A percentile compares a stretch with the other conserved stretches of the same genome.
Conservation (phyloP, 2,113 vertebrate species). For the Rhipidura dahli region DNA sequence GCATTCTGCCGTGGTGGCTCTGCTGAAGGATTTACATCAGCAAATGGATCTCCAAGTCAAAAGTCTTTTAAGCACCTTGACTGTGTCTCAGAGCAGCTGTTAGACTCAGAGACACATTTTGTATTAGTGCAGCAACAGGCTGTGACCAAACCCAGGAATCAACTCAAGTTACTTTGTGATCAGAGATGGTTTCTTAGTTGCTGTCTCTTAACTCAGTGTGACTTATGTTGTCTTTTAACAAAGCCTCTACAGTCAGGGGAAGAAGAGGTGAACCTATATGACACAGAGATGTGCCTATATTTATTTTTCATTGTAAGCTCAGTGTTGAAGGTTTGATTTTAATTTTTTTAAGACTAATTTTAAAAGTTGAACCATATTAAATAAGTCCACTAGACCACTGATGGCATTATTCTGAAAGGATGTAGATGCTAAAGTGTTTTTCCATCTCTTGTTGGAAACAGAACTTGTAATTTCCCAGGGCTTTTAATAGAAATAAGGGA, state of each 20-base stretch:
- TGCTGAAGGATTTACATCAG: background rate
- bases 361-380: constrained; percentile 24
- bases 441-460: background rate
- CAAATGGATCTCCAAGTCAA: background rate
- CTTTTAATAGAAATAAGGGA: constrained; percentile 25
- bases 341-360: constrained; percentile 19
- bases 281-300: constrained; percentile 8
- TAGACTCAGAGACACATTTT: background rate
- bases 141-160: background rate
- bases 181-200: background rate
- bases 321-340: background rate
- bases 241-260: background rate
- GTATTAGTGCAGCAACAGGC: background rate
- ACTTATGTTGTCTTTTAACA: background rate
- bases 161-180: background rate
- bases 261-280: background rate
- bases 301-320: constrained; percentile 47
- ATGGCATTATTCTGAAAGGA: background rate
- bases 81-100: background rate
- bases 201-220: background rate
- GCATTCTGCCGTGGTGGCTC: background rate
- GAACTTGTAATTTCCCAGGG: background rate
- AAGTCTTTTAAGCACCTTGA: constrained; percentile 57
- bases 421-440: background rate
- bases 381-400: background rate